phyloP scores from a whole-genome alignment of 2,113 vertebrate species.

The Aphyosemion australe region DNA sequence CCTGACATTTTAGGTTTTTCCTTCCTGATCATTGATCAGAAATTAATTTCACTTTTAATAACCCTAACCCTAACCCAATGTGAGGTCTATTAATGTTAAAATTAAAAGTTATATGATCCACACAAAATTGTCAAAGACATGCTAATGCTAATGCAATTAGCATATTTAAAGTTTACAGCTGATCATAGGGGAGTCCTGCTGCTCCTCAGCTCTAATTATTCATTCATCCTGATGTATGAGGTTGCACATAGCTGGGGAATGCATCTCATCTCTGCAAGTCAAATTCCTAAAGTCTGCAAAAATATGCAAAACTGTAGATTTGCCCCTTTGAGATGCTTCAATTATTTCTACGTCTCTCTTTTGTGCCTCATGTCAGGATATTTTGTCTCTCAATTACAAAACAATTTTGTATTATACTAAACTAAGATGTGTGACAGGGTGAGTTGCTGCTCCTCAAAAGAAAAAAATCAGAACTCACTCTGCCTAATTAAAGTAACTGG shows the following conservation, averaged over 20 bases:
- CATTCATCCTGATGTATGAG: constrained; percentile 57
- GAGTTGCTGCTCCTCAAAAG: too few relatives aligned
- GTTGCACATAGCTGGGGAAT: constrained; percentile 56
- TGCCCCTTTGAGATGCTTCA: too few relatives aligned
- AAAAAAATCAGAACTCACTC: too few relatives aligned
- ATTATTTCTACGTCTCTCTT: too few relatives aligned
- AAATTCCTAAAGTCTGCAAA: constrained; percentile 57
- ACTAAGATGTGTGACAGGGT: too few relatives aligned
- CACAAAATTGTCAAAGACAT: constrained; percentile 42
- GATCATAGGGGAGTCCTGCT: constrained; percentile 46
- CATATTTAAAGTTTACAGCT: constrained; percentile 54
- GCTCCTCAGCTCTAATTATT: constrained; percentile 46
- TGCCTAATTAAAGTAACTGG: too few relatives aligned
- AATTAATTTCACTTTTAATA: too few relatives aligned
- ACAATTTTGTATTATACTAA: constrained; percentile 8
- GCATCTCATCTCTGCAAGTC: constrained; percentile 63
- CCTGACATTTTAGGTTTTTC: too few relatives aligned
- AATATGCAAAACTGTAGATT: constrained; percentile 47
- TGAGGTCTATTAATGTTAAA: background rate
- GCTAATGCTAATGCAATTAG: constrained; percentile 45
- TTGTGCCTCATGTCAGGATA: constrained; percentile 17
- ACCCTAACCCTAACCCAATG: too few relatives aligned
- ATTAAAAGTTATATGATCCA: background rate
- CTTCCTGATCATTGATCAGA: too few relatives aligned
- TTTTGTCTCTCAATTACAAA: constrained; percentile 54